phyloP scores from a whole-genome alignment of 2,888 invertebrate genomes.

The Caenorhabditis doughertyi region DNA sequence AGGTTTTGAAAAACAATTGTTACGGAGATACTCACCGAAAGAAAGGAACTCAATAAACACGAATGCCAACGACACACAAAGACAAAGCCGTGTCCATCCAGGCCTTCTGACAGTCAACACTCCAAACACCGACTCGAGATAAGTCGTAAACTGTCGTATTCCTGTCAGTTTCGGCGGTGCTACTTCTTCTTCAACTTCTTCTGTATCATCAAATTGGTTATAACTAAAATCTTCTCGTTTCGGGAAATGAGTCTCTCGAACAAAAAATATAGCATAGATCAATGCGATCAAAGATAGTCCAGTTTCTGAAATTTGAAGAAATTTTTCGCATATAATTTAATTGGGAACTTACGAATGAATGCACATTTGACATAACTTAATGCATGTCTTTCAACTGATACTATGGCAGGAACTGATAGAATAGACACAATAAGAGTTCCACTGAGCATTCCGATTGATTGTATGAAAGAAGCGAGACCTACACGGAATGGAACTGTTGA shows the following conservation, averaged over 20 bases:
- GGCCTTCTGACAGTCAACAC: constrained; percentile 72
- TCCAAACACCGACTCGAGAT: constrained; percentile 40
- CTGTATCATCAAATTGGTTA: constrained; percentile 47
- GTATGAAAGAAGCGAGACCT: constrained; percentile 74
- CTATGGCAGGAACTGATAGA: constrained; percentile 69
- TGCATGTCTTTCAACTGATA: constrained; percentile 68
- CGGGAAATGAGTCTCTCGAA: constrained; percentile 74
- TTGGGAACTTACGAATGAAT: constrained; percentile 65
- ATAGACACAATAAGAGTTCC: constrained; percentile 69
- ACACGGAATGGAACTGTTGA: constrained; percentile 77
- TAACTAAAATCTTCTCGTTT: constrained; percentile 54
- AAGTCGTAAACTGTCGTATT: constrained; percentile 13
- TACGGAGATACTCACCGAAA: constrained; percentile 66
- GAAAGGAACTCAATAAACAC: constrained; percentile 79
- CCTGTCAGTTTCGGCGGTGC: constrained; percentile 10
- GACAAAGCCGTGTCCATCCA: constrained; percentile 78
- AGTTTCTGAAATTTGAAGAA: constrained; percentile 62
- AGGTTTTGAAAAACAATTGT: constrained; percentile 1
- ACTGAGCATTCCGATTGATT: constrained; percentile 70
- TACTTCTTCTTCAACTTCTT: constrained; percentile 23
- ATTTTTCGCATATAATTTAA: neutral
- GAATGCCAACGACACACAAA: constrained; percentile 74
- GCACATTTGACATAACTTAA: constrained; percentile 69
- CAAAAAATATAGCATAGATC: constrained; percentile 73
- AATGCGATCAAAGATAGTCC: constrained; percentile 68